Percentiles rank a stretch among this genome's conserved stretches.
Evolutionary conservation across 2,888 invertebrate genomes (phyloP).

Genomic region (Anthrax anthrax): DNA sequence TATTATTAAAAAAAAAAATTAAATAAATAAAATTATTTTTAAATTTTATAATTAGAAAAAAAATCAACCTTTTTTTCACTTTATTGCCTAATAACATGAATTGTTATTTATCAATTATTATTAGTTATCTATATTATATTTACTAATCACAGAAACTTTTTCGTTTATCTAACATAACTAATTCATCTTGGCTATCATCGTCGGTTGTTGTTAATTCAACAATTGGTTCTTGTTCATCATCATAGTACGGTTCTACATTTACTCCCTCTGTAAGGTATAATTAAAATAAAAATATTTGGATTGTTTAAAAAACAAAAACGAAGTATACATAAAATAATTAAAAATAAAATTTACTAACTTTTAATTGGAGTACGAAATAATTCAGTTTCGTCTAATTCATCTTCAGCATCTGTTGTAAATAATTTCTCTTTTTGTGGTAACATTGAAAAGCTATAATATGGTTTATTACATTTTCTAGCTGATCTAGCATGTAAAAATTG

Average conservation of each 20-base stretch:
- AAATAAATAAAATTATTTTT: too few relatives aligned
- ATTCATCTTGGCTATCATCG: slow-evolving; percentile 35
- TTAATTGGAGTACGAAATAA: slow-evolving; percentile 31
- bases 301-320: not conserved
- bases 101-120: too few relatives aligned
- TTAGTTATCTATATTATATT: not conserved
- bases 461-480: slow-evolving; percentile 20
- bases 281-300: not conserved
- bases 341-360: slow-evolving; percentile 15
- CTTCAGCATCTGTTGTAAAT: slow-evolving; percentile 25
- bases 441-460: slow-evolving; percentile 31
- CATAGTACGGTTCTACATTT: slow-evolving; percentile 47
- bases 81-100: too few relatives aligned
- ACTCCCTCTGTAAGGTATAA: slow-evolving; percentile 22
- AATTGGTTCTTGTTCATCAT: slow-evolving; percentile 49
- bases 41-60: too few relatives aligned
- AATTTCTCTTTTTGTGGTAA: slow-evolving; percentile 30
- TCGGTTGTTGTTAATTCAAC: slow-evolving; percentile 43
- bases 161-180: slow-evolving; percentile 7
- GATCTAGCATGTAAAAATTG: slow-evolving; percentile 23
- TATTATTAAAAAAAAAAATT: too few relatives aligned
- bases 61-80: too few relatives aligned
- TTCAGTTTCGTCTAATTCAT: slow-evolving; percentile 31
- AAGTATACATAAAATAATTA: not conserved
- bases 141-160: slow-evolving; percentile 1